Evolutionary conservation across 2,113 vertebrate genomes (phyloP).

Genomic region (Scalopus aquaticus): DNA sequence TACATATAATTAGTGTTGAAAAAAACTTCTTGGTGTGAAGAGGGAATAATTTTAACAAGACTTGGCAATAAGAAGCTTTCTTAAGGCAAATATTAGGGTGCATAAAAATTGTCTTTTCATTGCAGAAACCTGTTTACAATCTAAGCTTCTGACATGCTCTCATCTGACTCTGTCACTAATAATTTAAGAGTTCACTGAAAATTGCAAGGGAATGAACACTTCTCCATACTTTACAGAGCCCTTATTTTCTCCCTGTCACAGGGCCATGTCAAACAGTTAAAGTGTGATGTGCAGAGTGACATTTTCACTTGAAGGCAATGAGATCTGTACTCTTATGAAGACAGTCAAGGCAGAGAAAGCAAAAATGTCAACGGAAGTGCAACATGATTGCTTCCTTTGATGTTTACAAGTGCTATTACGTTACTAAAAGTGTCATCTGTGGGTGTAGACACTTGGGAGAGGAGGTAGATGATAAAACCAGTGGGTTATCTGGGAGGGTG

Average conservation of each 20-base stretch:
- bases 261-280: background rate
- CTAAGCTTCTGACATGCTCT: background rate
- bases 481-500: background rate
- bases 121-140: background rate
- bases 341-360: rapidly evolving
- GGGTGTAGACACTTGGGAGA: background rate
- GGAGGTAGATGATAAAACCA: background rate
- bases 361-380: background rate
- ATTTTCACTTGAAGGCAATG: background rate
- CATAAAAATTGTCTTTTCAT: background rate
- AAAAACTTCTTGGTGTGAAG: background rate
- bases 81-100: background rate
- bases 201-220: background rate
- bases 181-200: background rate
- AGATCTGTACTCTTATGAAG: background rate
- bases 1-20: background rate
- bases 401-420: background rate
- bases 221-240: background rate
- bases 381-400: background rate
- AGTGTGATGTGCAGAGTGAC: constrained; percentile 1
- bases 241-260: background rate
- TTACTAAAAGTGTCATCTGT: background rate
- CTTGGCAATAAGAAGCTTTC: background rate
- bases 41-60: background rate
- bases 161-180: background rate